A percentile compares a stretch with the other conserved stretches of the same genome.
phyloP scores from a whole-genome alignment of 2,888 invertebrate species.

The Tiliacea citrago region DNA sequence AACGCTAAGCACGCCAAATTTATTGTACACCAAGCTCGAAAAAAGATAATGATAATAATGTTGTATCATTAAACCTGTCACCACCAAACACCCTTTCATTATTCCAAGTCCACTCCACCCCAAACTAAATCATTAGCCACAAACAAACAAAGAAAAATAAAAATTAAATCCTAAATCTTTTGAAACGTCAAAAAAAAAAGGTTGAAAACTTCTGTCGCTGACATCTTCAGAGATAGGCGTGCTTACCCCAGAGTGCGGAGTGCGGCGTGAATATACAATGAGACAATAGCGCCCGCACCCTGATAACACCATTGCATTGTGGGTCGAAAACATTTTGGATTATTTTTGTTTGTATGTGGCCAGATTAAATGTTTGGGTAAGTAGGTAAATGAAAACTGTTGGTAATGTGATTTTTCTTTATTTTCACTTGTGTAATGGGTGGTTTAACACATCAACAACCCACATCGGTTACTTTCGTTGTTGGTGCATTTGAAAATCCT shows the following conservation, averaged over 20 bases:
- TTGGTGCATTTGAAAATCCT: no score
- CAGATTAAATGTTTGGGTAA: constrained; percentile 47
- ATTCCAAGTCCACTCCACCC: constrained; percentile 21
- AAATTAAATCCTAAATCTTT: constrained; percentile 56
- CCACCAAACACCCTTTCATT: constrained; percentile 38
- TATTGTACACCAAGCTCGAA: background rate
- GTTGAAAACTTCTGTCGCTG: constrained; percentile 58
- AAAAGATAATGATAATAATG: background rate
- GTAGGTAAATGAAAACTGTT: constrained; percentile 8
- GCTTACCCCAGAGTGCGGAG: constrained; percentile 56
- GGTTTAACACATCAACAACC: no score
- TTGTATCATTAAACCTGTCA: constrained; percentile 45
- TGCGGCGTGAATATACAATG: constrained; percentile 64
- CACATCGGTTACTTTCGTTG: no score
- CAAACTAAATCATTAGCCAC: constrained; percentile 60
- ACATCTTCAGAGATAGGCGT: constrained; percentile 66
- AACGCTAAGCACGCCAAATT: background rate
- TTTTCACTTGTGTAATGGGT: background rate
- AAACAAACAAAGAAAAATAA: constrained; percentile 47
- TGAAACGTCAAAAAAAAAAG: constrained; percentile 61
- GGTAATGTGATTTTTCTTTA: background rate
- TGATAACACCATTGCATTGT: constrained; percentile 68
- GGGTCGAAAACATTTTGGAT: constrained; percentile 38
- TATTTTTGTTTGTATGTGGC: constrained; percentile 57
- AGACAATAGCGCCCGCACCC: constrained; percentile 63